Conservation (phyloP, 2,888 invertebrate genomes). For the Spodoptera exigua region DNA sequence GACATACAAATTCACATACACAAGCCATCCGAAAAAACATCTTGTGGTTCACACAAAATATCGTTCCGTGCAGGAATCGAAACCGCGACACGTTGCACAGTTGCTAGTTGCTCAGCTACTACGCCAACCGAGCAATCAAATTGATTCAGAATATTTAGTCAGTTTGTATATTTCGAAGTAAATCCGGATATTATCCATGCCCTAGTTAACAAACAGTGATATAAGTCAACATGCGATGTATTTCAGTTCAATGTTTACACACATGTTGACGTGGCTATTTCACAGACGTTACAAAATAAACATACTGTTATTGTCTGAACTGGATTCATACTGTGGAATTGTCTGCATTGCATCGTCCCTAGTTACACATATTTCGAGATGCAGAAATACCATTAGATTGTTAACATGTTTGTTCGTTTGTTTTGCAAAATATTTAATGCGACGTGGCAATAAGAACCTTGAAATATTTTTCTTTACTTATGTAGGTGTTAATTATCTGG, state of each 20-base stretch:
- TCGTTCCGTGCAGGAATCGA: no score
- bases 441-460: no score
- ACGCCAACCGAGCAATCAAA: constrained; percentile 18
- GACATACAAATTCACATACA: no score
- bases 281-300: constrained; percentile 39
- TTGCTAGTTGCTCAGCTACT: no score
- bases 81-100: no score
- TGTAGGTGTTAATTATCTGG: no score
- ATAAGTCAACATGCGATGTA: constrained; percentile 41
- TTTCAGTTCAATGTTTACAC: constrained; percentile 40
- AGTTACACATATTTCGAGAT: not conserved
- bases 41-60: no score
- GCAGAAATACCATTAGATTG: no score
- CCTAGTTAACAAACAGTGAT: constrained; percentile 42
- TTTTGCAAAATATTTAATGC: no score
- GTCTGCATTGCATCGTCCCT: constrained; percentile 11
- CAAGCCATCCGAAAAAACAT: no score
- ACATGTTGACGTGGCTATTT: constrained; percentile 34
- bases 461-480: no score
- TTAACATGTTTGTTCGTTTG: no score
- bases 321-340: constrained; percentile 17
- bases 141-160: constrained; percentile 6
- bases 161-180: constrained; percentile 18
- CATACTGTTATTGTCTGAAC: constrained; percentile 18
- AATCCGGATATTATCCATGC: constrained; percentile 33